phyloP scores from a whole-genome alignment of 2,797 vertebrate genomes.

The Macrochelys suwanniensis region DNA sequence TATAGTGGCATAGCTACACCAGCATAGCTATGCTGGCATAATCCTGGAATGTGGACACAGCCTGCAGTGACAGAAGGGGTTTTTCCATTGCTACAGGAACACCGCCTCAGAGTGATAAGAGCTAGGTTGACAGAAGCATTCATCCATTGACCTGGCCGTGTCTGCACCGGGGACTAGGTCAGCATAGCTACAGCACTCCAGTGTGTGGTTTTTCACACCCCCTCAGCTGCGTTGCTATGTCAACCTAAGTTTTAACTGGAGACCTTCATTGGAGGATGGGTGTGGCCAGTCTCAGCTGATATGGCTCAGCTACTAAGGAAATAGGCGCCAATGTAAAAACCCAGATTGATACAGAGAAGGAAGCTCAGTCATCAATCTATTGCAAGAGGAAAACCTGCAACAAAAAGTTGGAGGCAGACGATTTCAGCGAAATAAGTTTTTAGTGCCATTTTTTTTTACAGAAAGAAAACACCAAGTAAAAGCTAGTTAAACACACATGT shows the following conservation, averaged over 20 bases:
- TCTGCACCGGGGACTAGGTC: too few species aligned
- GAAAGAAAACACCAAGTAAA: conserved; percentile 24
- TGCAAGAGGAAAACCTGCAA: rapidly evolving
- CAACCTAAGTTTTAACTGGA: not conserved
- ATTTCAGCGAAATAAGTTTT: conserved; percentile 43
- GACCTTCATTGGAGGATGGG: not conserved
- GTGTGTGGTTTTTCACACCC: too few species aligned
- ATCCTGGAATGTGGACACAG: not conserved
- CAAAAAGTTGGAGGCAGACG: not conserved
- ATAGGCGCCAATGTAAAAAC: not conserved
- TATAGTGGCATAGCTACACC: not conserved
- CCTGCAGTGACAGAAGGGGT: not conserved
- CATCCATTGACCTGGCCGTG: too few species aligned
- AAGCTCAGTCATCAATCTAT: not conserved
- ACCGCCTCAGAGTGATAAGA: too few species aligned
- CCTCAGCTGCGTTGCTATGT: too few species aligned
- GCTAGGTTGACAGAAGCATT: too few species aligned
- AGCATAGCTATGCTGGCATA: not conserved
- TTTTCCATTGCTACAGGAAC: not conserved
- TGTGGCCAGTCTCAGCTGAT: not conserved
- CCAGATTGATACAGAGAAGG: rapidly evolving
- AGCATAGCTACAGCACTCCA: too few species aligned
- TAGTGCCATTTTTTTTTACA: conserved; percentile 21
- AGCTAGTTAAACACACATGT: not conserved
- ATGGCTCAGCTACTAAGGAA: not conserved